phyloP scores from a whole-genome alignment of 2,888 invertebrate genomes.

The Hedya salicella region DNA sequence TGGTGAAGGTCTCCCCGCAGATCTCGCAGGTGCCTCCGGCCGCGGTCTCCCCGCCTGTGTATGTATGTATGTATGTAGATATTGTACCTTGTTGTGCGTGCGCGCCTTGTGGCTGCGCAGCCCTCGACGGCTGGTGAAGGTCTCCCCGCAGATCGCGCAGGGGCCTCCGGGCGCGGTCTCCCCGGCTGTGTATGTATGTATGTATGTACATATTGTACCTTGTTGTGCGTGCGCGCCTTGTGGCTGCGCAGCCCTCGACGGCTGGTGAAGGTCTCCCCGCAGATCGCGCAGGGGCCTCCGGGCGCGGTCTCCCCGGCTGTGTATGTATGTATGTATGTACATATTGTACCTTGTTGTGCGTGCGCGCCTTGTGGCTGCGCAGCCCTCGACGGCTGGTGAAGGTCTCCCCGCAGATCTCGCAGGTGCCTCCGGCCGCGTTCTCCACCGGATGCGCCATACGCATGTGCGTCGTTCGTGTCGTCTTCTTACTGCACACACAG shows the following conservation, averaged over 20 bases:
- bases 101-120: slow-evolving; percentile 44
- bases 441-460: slow-evolving; percentile 46
- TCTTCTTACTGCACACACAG: slow-evolving; percentile 30
- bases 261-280: slow-evolving; percentile 49
- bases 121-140: no score
- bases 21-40: no score
- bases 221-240: slow-evolving; percentile 23
- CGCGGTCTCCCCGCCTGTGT: no score
- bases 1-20: no score
- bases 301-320: slow-evolving; percentile 44
- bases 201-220: neutral
- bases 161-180: no score
- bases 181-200: no score
- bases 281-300: slow-evolving; percentile 50
- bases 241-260: no score
- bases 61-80: no score
- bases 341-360: slow-evolving; percentile 14
- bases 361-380: slow-evolving; percentile 39
- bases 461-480: slow-evolving; percentile 38
- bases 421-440: slow-evolving; percentile 48
- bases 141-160: no score
- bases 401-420: slow-evolving; percentile 50
- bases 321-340: slow-evolving; percentile 30
- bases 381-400: slow-evolving; percentile 46
- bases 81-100: slow-evolving; percentile 16